Conservation (phyloP, 2,113 vertebrate genomes). For the Brienomyrus brachyistius region DNA sequence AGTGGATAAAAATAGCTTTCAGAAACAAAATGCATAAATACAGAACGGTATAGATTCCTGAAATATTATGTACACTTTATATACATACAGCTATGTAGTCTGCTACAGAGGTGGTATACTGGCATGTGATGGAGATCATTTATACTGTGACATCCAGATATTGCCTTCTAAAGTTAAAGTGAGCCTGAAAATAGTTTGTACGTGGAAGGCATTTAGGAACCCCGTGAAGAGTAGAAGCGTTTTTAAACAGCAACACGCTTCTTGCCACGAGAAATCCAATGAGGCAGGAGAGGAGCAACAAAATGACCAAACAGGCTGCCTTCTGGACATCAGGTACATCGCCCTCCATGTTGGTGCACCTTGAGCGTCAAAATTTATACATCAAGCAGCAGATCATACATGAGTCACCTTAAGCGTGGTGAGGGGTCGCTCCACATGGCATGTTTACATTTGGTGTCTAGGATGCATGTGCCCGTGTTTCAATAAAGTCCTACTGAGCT, state of each 20-base stretch:
- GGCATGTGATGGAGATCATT: not conserved
- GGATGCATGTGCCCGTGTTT: not conserved
- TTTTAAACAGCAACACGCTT: not conserved
- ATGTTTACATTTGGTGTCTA: not conserved
- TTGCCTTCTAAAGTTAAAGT: not conserved
- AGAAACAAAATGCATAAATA: conserved; percentile 24
- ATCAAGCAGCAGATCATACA: not conserved
- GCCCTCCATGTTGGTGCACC: not conserved
- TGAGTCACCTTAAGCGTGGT: not conserved
- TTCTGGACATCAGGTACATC: not conserved
- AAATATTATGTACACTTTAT: conserved; percentile 10
- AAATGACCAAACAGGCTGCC: not conserved
- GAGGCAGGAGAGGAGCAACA: not conserved
- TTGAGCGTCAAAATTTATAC: not conserved
- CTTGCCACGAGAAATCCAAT: not conserved
- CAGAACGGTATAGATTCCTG: not conserved
- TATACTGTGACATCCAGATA: not conserved
- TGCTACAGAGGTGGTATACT: not conserved
- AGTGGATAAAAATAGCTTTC: conserved; percentile 4
- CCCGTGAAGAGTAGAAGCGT: not conserved
- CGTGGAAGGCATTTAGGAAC: not conserved
- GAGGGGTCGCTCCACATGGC: not conserved
- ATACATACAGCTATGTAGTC: not conserved
- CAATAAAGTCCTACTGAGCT: not conserved
- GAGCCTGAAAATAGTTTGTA: not conserved